Evolutionary conservation across 1,140 invertebrate genomes (phyloP), one percentile per base, ranked within the genome.

Genomic region (Neodiprion virginianus): DNA sequence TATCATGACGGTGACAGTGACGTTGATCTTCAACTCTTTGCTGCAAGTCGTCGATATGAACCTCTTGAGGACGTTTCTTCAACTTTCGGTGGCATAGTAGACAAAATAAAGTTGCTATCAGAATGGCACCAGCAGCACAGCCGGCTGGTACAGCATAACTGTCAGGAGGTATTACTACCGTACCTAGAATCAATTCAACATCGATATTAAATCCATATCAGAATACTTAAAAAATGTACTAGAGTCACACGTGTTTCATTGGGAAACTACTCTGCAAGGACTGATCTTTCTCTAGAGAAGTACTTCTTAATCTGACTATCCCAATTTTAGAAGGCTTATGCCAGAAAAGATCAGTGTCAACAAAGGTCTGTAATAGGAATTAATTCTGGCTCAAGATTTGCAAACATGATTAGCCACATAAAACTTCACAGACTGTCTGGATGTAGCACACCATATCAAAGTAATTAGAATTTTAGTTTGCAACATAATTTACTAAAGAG

Each of bases 1-100:
- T 85, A 67, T 88, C 85, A 74, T 86, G 87, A 67, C 83, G 85
- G 69, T 86, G 88, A 67, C 84, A 87, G 40, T 82, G 85, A 70
- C 81, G 81, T 7, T 82, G 80, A 69, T 87, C 84, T 66, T 87
- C 86, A 12, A 86, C 76, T n/a, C 82, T 82, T 67, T 82, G 84
- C 71, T 84, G 82, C 68, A 85, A 72, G 67, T 85, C 84, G 72
- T 87, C 82, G 61, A 86, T 84, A 69, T 84, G 82, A 0, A 81
- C 78, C 11, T 84, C 81, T 21, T 82, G 79, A 8, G 79, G 78
- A 14, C 83, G 81, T 70, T 80, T 78, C 70, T 83, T 84, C 71
- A 88, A 69, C 48, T 82, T 84, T 8, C 82, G 83, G 47, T 88
- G 84, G 67, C 86, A 89, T 17, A 88, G 28, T 21, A 89, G 80